A percentile compares a stretch with the other conserved stretches of the same genome.
Conservation (phyloP, 2,113 vertebrate species). For the Aramus guarauna region DNA sequence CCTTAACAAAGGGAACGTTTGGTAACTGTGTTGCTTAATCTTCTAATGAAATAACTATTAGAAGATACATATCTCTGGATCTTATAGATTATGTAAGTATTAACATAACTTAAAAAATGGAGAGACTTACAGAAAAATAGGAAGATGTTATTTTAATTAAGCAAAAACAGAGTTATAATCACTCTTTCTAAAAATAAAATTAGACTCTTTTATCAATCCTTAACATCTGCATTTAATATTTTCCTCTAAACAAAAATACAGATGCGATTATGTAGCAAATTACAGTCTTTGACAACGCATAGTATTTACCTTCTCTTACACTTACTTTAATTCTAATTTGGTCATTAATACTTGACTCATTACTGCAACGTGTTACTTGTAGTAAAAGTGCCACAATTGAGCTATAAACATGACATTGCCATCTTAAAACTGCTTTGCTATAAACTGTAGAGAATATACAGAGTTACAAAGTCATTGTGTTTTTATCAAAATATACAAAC, state of each 20-base stretch:
- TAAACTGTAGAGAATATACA: constrained; percentile 82
- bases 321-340: constrained; percentile 72
- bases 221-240: constrained; percentile 82
- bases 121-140: constrained; percentile 67
- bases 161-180: constrained; percentile 73
- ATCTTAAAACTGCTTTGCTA: constrained; percentile 80
- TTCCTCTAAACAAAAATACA: constrained; percentile 79
- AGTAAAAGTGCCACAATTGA: constrained; percentile 74
- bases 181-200: constrained; percentile 79
- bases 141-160: constrained; percentile 78
- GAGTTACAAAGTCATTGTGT: constrained; percentile 76
- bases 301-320: constrained; percentile 70
- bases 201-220: constrained; percentile 74
- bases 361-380: constrained; percentile 70
- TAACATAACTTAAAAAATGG: constrained; percentile 26
- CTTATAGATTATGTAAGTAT: background rate
- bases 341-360: constrained; percentile 71
- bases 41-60: background rate
- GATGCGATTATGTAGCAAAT: constrained; percentile 74
- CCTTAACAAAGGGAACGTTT: background rate
- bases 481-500: constrained; percentile 83
- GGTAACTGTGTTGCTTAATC: background rate
- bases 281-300: constrained; percentile 73
- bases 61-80: background rate
- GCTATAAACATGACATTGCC: constrained; percentile 75